Evolutionary conservation across 1,140 invertebrate species (phyloP), one percentile per base, ranked within the genome.

Genomic region (Drosophila pallidifrons): DNA sequence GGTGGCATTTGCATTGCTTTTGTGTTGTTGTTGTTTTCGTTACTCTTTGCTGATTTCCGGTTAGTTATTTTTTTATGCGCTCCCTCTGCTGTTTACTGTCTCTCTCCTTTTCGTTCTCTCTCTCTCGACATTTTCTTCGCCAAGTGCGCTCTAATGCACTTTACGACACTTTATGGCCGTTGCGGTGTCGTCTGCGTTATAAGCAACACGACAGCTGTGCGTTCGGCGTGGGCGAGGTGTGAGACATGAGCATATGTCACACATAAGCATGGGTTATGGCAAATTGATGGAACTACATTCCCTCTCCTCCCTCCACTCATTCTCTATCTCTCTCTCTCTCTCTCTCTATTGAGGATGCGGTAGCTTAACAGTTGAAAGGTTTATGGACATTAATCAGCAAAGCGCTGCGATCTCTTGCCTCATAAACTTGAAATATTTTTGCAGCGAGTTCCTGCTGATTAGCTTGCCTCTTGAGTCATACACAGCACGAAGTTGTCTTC

Each of bases 121-220:
- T 41, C 35, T 16, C 43, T 51, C 25, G 20, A 25, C 20, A 25
- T 25, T 25, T 25, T 52, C 43, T 54, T 68, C 75, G 83, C 80
- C 85, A 90, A 88, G 86, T 88, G 85, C 72, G 85, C 85, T 89
- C 81, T 89, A 88, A 88, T 88, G 85, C 85, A 88, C 85, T 88
- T 89, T 89, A 88, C 78, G 85, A 88, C 85, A 89, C 85, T 88
- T 89, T 88, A 89, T 88, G 81, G 69, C 85, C 63, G 72, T 64
- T 87, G 80, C 67, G 66, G 72, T 63, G 72, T 69, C 58, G 47
- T 52, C 47, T 38, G 20, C 41, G 41, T 41, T 47, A 55, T 58
- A 65, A 46, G 28, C 46, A 41, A 57, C 51, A 67, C 15, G 35
- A 68, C 63, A 74, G 49, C 54, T 60, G 57, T 35, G 60, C 46